Evolutionary conservation across 2,888 invertebrate genomes (phyloP), one percentile per base, ranked within the genome.

Genomic region (Phortica magna): DNA sequence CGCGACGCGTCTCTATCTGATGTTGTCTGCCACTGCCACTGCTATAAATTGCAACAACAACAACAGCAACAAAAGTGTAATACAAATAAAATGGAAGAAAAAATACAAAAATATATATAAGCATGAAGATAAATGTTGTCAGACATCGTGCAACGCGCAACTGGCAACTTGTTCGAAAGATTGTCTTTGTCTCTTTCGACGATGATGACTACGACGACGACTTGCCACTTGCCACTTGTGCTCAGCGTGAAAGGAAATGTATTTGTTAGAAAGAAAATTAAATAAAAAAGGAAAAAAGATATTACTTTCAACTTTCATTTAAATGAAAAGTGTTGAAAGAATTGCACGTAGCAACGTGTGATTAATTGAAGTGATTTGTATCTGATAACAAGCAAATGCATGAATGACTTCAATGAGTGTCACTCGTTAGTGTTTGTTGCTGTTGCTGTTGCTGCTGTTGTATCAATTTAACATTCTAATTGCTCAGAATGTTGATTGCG

Each of bases 281-380:
- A 88, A 83, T 85, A 79, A 86, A 86, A 59, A 65, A 14, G 7
- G n/a, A 72, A 53, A 68, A 73, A 61, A 74, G 77, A 43, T 68
- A 68, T 68, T 67, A 76, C 82, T 87, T 84, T 83, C 87, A 77
- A 78, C 80, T 80, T 82, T 83, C 80, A 61, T 79, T 79, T 76
- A 53, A 67, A 74, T 65, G 72, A 73, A 73, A 73, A 59, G 59
- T 75, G 75, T 61, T 74, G 39, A 70, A 73, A 81, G 77, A 81
- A 82, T 79, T 77, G 80, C 71, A 61, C 73, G 59, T 43, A 42
- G 17, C 42, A 59, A 59, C 57, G 57, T 10, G 10, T 61, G 61
- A 61, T 61, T 17, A 61, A 12, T 61, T 17, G 61, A 9, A 17
- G 61, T 22, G 22, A 61, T 61, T 61, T 22, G 61, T 7, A 61